Conservation (phyloP, 64 coral and sea anemone species). For the Anthopleura sola region DNA sequence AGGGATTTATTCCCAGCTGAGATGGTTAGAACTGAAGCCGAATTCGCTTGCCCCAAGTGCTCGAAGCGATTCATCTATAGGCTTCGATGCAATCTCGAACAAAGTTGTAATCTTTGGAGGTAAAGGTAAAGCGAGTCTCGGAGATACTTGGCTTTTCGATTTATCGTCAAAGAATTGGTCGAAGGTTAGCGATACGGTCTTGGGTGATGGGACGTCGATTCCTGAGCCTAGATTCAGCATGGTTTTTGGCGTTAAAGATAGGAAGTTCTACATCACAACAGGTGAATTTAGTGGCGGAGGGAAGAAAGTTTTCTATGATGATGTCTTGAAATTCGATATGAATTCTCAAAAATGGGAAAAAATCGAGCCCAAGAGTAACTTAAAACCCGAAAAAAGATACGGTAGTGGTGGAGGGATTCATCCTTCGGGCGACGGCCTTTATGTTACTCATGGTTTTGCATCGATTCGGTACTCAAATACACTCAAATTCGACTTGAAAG, state of each 20-base stretch:
- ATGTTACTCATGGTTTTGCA: constrained; percentile 74
- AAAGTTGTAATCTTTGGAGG: constrained; percentile 73
- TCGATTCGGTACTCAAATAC: constrained; percentile 79
- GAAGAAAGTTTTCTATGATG: constrained; percentile 43
- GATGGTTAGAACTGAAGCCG: constrained; percentile 35
- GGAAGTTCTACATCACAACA: constrained; percentile 58
- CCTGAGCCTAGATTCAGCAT: constrained; percentile 80
- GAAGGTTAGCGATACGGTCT: constrained; percentile 7
- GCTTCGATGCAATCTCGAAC: constrained; percentile 13
- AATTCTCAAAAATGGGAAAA: constrained; percentile 35
- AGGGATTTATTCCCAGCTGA: background rate
- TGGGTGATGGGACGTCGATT: constrained; percentile 1
- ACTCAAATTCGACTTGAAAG: constrained; percentile 68
- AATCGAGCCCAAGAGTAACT: constrained; percentile 38
- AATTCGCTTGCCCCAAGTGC: constrained; percentile 7
- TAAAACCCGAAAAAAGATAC: constrained; percentile 57
- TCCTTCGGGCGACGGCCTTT: constrained; percentile 50
- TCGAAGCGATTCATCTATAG: constrained; percentile 53
- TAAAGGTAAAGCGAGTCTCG: background rate
- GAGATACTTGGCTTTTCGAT: constrained; percentile 74
- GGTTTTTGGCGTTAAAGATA: constrained; percentile 53
- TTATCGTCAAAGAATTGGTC: constrained; percentile 37
- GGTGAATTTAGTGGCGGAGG: constrained; percentile 45
- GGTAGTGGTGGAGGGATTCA: constrained; percentile 74
- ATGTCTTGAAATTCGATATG: constrained; percentile 52